Conservation (phyloP, 2,888 invertebrate genomes). For the Lycia hirtaria region DNA sequence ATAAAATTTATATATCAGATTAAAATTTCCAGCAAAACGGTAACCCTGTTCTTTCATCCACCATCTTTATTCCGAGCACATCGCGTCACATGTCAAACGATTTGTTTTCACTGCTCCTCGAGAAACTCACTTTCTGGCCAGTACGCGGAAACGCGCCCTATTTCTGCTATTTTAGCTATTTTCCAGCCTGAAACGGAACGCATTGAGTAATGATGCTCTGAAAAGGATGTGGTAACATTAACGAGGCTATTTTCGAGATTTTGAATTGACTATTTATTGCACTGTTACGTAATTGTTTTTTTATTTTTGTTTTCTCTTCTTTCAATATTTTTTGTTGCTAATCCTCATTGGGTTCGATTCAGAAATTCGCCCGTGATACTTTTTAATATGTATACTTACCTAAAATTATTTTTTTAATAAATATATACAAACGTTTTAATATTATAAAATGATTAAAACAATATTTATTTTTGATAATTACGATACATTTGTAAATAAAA, state of each 20-base stretch:
- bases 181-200: constrained; percentile 29
- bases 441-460: no score
- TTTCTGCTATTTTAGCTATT: constrained; percentile 40
- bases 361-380: no score
- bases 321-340: no score
- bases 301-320: no score
- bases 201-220: constrained; percentile 19
- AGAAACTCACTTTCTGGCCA: constrained; percentile 74
- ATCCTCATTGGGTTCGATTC: no score
- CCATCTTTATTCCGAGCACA: constrained; percentile 32
- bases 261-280: not conserved
- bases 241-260: constrained; percentile 1
- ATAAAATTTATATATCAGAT: not conserved
- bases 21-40: not conserved
- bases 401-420: no score
- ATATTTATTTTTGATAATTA: no score
- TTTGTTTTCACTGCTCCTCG: constrained; percentile 70
- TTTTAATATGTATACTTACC: no score
- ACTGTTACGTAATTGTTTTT: not conserved
- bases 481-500: no score
- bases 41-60: not conserved
- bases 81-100: constrained; percentile 35
- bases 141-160: constrained; percentile 48
- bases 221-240: constrained; percentile 19
- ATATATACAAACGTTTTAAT: no score